Evolutionary conservation across 2,113 vertebrate genomes (phyloP).

Genomic region (Indri indri): DNA sequence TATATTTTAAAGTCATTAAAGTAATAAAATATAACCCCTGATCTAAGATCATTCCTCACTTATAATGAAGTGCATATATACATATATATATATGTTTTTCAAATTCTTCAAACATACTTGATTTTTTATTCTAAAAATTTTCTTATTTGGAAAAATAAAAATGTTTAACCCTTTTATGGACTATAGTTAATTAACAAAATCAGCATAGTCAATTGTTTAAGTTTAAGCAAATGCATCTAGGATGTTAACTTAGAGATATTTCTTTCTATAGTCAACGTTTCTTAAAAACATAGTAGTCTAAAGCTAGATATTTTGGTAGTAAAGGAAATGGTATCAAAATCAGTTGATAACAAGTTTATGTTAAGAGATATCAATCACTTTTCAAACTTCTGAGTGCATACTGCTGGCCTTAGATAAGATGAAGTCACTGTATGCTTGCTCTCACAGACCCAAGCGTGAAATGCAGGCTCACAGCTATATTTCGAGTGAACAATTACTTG

Average conservation of each 20-base stretch:
- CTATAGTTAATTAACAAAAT: neutral
- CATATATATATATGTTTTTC: neutral
- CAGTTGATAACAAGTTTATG: neutral
- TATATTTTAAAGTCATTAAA: constrained; percentile 69
- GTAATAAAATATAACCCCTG: constrained; percentile 4
- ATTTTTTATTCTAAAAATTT: neutral
- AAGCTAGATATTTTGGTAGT: neutral
- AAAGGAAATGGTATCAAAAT: neutral
- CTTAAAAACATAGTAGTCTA: neutral
- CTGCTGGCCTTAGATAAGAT: neutral
- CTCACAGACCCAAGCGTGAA: neutral
- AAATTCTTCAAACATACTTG: constrained; percentile 35
- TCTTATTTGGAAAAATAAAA: neutral
- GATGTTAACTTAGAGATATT: neutral
- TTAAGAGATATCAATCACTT: neutral
- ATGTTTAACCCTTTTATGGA: neutral
- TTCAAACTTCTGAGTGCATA: neutral
- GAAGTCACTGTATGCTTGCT: too few species aligned
- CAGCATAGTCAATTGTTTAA: neutral
- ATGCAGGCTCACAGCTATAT: neutral
- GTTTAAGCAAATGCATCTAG: neutral
- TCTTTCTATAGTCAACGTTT: neutral
- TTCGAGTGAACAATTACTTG: neutral
- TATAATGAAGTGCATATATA: neutral
- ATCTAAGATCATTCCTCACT: constrained; percentile 37